Evolutionary conservation across 2,888 invertebrate genomes (phyloP), one percentile per base, ranked within the genome.

Genomic region (Tetragonisca angustula): DNA sequence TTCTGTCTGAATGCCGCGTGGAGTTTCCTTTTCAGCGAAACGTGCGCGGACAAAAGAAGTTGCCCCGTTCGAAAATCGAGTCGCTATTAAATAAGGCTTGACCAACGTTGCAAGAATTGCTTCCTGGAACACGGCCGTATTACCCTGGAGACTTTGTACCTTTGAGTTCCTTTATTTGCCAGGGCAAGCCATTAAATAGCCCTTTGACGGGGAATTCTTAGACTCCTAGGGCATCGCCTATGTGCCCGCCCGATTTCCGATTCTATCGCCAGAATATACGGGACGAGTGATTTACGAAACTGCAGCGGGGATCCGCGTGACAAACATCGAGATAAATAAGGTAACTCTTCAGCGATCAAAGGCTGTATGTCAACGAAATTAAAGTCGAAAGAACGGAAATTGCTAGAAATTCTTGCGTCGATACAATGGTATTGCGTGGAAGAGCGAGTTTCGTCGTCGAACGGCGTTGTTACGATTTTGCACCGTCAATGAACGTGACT

Each of bases 11-110:
- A 75, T 52, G 36, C 56, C 9, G 43, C 43, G 43, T 9, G 9
- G 9, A 43, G 6, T 9, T 36, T 43, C 43, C 43, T 43, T 43
- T 43, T 43, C 21, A 43, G 21, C 13, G 2, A 36, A 71, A 24
- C 32, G 54, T 36, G 17, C 52, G 11, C 13, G 69, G 17, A 71
- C 43, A 68, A 73, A 72, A 65, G 64, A 32, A 50, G 65, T 50
- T 64, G 32, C 9, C 15, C 27, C 19, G 4, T 24, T 32, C 62
- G 72, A 52, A 50, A 52, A 81, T 69, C 76, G 52, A 50, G 50
- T 24, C 43, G 27, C n/a, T 50, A 81, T 43, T 59, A 62, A 56
- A 73, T 21, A 64, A 50, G 19, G 49, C 65, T 56, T 13, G 64
- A 32, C 24, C 32, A 52, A 52, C 5, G 61, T 54, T 13, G 50